These are phyloP conservation scores for Xylota segnis DNA, from an alignment of 2,888 invertebrate species.

Conservation along the genomic window DNA sequence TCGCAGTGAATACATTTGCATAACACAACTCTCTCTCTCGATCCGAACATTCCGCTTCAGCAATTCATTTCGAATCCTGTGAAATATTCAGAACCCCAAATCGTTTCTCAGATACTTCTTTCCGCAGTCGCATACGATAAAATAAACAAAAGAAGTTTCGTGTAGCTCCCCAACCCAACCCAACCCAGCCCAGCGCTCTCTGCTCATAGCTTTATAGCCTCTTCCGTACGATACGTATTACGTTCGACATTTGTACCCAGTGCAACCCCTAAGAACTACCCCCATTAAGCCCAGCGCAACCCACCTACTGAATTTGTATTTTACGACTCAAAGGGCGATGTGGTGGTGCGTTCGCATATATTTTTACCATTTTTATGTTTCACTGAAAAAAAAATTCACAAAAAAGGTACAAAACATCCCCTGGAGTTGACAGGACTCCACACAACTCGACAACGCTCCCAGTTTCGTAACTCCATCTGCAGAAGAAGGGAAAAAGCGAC, in stretches of 20 bases:
- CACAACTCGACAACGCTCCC: conserved; percentile 3
- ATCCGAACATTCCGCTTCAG: neutral
- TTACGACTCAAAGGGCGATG: conserved; percentile 28
- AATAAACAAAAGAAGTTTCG: conserved; percentile 46
- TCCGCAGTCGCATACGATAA: neutral
- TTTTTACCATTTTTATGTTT: conserved; percentile 47
- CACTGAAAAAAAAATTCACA: neutral
- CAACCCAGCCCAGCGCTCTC: conserved; percentile 20
- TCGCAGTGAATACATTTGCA: conserved; percentile 47
- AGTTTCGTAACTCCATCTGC: conserved; percentile 4
- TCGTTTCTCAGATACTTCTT: conserved; percentile 42
- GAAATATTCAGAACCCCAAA: conserved; percentile 37
- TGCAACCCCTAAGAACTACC: conserved; percentile 27
- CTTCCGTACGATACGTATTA: conserved; percentile 2
- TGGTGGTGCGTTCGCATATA: conserved; percentile 31
- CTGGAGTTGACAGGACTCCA: conserved; percentile 5
- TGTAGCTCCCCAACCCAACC: conserved; percentile 28
- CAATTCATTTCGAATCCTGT: conserved; percentile 34
- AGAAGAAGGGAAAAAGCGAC: neutral
- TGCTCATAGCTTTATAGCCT: conserved; percentile 4
- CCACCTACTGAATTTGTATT: conserved; percentile 22
- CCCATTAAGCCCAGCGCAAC: neutral
- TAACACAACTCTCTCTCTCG: neutral
- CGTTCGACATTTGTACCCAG: conserved; percentile 30
- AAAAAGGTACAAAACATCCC: conserved; percentile 27